phyloP scores from a whole-genome alignment of 2,888 invertebrate species.

The Drosophila mulleri region DNA sequence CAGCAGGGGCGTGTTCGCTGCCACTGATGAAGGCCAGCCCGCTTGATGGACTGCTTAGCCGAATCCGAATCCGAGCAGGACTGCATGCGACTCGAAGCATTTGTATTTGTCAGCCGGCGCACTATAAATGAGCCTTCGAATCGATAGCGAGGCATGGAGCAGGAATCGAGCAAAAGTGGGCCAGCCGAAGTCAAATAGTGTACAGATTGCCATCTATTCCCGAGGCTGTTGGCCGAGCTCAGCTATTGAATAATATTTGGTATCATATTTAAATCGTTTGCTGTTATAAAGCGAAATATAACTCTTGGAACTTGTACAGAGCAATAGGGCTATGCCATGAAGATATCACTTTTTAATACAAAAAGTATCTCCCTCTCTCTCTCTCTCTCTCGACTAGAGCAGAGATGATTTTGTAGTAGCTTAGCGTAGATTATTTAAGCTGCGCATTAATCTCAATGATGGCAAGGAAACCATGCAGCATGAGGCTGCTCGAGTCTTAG shows the following conservation, averaged over 20 bases:
- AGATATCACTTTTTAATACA: too few species aligned
- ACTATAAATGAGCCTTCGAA: conserved; percentile 65
- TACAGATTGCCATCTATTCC: too few species aligned
- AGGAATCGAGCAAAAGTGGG: too few species aligned
- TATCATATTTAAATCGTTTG: too few species aligned
- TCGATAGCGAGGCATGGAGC: conserved; percentile 47
- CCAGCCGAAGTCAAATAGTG: too few species aligned
- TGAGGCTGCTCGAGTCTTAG: conserved; percentile 9
- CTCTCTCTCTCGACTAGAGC: too few species aligned
- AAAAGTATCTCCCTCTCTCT: too few species aligned
- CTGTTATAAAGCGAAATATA: background rate
- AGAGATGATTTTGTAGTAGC: background rate
- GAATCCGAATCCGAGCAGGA: conserved; percentile 11
- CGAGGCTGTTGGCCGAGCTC: too few species aligned
- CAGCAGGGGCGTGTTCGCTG: conserved; percentile 26
- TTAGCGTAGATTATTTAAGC: background rate
- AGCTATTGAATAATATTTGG: too few species aligned
- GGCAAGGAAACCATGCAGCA: conserved; percentile 15
- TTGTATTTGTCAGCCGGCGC: conserved; percentile 64
- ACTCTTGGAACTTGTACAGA: too few species aligned
- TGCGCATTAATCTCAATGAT: background rate
- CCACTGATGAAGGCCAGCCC: conserved; percentile 35
- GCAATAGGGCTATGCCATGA: too few species aligned
- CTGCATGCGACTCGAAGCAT: conserved; percentile 29
- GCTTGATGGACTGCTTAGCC: conserved; percentile 55